Percentiles rank a stretch among this genome's conserved stretches.
phyloP scores from a whole-genome alignment of 2,888 invertebrate species.

The Luffia ferchaultella region DNA sequence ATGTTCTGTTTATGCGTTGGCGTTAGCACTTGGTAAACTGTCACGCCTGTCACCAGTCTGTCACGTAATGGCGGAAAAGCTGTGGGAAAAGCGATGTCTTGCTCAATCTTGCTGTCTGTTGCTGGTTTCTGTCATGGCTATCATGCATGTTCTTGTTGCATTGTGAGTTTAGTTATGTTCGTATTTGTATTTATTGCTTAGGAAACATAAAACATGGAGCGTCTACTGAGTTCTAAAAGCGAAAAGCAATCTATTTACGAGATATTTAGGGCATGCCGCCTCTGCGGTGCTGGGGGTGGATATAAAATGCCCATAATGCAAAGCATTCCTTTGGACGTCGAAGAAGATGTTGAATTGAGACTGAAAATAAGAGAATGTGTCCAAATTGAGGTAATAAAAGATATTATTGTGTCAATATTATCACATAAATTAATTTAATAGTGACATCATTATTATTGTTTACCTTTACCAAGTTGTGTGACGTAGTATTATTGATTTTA shows the following conservation, averaged over 20 bases:
- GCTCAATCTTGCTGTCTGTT: no score
- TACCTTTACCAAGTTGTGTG: neutral
- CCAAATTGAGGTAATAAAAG: constrained; percentile 43
- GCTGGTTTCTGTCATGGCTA: no score
- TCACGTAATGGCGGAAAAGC: no score
- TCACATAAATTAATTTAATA: neutral
- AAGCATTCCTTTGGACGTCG: constrained; percentile 34
- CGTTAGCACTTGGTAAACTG: no score
- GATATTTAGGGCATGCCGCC: constrained; percentile 52
- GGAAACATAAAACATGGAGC: constrained; percentile 45
- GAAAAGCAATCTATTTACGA: constrained; percentile 48
- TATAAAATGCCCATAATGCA: constrained; percentile 63
- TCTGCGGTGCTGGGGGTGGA: constrained; percentile 55
- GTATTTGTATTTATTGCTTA: no score
- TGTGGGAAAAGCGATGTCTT: no score
- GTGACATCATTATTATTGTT: neutral
- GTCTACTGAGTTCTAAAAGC: constrained; percentile 26
- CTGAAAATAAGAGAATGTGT: constrained; percentile 54
- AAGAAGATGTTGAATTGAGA: constrained; percentile 34
- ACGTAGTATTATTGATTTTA: neutral
- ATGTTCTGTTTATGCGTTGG: no score
- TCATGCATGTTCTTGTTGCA: no score
- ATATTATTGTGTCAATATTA: neutral
- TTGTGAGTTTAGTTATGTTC: no score
- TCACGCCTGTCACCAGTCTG: no score